phyloP scores from a whole-genome alignment of 2,797 vertebrate genomes.

The Urosaurus nigricauda region DNA sequence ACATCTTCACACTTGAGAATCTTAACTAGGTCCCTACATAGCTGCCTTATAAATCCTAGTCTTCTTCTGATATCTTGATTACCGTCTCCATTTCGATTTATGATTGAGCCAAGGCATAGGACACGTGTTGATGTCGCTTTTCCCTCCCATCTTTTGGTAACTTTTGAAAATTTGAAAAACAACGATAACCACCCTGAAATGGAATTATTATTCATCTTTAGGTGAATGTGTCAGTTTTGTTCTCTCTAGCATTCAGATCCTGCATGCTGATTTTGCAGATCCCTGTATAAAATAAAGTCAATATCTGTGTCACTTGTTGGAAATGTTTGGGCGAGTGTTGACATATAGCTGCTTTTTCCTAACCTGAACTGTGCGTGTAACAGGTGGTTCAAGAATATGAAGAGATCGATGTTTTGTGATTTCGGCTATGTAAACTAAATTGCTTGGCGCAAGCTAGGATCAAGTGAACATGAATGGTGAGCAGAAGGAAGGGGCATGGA shows the following conservation, averaged over 20 bases:
- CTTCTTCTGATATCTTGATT: no score
- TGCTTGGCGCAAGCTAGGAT: neutral
- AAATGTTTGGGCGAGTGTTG: no score
- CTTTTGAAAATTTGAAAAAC: neutral
- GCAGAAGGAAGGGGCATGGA: no score
- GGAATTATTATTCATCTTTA: neutral
- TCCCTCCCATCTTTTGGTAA: neutral
- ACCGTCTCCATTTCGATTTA: no score
- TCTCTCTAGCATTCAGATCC: neutral
- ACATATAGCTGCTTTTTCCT: neutral
- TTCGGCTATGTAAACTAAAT: neutral
- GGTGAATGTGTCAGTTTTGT: neutral
- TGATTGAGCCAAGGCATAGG: no score
- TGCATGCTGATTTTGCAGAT: neutral
- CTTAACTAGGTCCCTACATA: no score
- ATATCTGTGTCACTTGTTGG: neutral
- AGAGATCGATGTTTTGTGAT: neutral
- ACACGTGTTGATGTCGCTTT: no score
- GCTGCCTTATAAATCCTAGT: no score
- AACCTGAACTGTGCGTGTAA: neutral
- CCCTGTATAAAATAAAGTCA: neutral
- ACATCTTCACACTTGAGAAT: no score
- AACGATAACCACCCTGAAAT: neutral
- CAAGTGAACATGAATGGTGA: neutral
- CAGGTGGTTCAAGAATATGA: neutral